Evolutionary conservation across 1,140 invertebrate species (phyloP), one percentile per base, ranked within the genome.

Genomic region (Argopecten irradians): DNA sequence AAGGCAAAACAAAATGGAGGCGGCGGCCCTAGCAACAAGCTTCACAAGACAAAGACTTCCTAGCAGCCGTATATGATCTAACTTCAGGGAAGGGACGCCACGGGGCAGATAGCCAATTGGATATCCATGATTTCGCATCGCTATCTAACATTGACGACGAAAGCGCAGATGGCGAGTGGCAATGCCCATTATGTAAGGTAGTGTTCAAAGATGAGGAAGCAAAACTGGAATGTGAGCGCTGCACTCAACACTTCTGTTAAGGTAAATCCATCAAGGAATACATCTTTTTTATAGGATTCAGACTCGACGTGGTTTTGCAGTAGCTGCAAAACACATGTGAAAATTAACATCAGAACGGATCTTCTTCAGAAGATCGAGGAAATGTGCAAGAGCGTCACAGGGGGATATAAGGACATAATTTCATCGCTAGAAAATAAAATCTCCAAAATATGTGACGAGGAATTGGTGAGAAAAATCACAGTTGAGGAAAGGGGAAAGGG

Each of bases 301-400:
- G 34, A 36, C 9, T 16, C 34, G 2, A 84, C 41, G 83, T 84
- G 83, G 83, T 84, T 84, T 28, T 84, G 83, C 41, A 36, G 83
- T 3, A 34, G 34, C 1, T 84, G 83, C 28, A 84, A 36, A 36
- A 36, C 14, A 22, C 35, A 84, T 14, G 22, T 55, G 13, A 22
- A 55, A 55, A 55, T 14, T 13, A 55, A 55, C 46, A 55, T 55
- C 13, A 55, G 13, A 55, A 55, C 46, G 46, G 46, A n/a, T n/a
- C n/a, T n/a, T n/a, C n/a, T 14, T 55, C 13, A 14, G 22, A 55
- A 13, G 22, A 55, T 22, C 13, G 46, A 55, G 22, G 46, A 55
- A 55, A 55, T 13, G 22, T 55, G 46, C 46, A 55, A 55, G 13
- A 22, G 13, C 13, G 22, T 55, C 13, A 55, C 22, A 55, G 46